Conservation (phyloP, 1,140 invertebrate species). For the Cecropterus lyciades region DNA sequence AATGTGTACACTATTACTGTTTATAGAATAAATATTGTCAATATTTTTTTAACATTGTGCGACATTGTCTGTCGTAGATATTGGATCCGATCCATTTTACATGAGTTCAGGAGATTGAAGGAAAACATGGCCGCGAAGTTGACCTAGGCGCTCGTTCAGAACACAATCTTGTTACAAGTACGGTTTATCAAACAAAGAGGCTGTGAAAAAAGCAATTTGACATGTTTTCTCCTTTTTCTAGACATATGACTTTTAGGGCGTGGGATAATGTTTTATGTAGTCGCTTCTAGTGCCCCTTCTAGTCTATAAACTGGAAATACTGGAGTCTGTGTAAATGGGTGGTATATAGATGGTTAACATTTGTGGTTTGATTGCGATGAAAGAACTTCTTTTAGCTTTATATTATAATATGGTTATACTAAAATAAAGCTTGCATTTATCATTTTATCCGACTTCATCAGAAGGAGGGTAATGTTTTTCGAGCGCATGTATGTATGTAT, state of each 20-base stretch:
- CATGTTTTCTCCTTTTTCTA: not conserved
- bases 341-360: no score
- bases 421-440: no score
- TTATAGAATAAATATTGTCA: not conserved
- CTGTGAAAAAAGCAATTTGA: conserved; percentile 1
- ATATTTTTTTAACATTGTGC: not conserved
- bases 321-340: no score
- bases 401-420: no score
- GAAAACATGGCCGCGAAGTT: not conserved
- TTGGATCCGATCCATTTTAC: conserved; percentile 1
- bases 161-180: conserved; percentile 2
- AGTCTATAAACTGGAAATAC: no score
- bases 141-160: not conserved
- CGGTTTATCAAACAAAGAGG: conserved; percentile 6
- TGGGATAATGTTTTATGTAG: not conserved
- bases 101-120: conserved; percentile 3
- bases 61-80: not conserved
- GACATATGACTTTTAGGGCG: no score
- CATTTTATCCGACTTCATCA: no score
- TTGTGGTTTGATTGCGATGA: no score
- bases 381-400: no score
- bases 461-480: no score
- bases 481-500: no score
- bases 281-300: no score
- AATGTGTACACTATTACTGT: not conserved